Percentiles rank a stretch among this genome's conserved stretches.
Conservation (phyloP, 2,888 invertebrate genomes). For the Mermis nigrescens region DNA sequence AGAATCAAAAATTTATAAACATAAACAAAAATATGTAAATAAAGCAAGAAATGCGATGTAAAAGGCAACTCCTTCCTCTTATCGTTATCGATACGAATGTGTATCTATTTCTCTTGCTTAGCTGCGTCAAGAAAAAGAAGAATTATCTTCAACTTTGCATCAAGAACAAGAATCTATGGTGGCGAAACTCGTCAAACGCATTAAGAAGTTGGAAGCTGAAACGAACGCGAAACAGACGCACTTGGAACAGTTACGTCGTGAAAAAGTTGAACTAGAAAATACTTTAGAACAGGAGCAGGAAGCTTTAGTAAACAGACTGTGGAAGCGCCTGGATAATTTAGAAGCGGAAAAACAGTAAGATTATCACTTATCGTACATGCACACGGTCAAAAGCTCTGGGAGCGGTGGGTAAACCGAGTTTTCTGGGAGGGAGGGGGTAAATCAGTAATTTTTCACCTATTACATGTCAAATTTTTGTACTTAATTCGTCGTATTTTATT, state of each 20-base stretch:
- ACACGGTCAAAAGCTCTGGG: too few species aligned
- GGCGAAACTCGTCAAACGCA: conserved; percentile 90
- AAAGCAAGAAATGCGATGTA: too few species aligned
- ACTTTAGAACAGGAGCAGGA: conserved; percentile 97
- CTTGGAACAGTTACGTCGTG: conserved; percentile 52
- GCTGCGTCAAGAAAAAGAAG: conserved; percentile 86
- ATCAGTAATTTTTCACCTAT: too few species aligned
- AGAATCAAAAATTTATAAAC: too few species aligned
- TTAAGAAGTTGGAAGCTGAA: conserved; percentile 78
- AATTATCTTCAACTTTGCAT: conserved; percentile 82
- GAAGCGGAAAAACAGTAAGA: conserved; percentile 70
- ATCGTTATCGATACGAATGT: too few species aligned
- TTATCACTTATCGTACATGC: too few species aligned
- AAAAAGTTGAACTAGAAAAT: conserved; percentile 93
- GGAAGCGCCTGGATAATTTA: conserved; percentile 97
- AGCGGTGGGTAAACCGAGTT: too few species aligned
- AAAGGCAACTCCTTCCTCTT: too few species aligned
- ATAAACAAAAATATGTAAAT: too few species aligned
- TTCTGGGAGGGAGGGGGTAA: too few species aligned
- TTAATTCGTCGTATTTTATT: too few species aligned
- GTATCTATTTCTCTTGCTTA: conserved; percentile 29
- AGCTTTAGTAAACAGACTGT: conserved; percentile 83
- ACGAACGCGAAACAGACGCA: conserved; percentile 15
- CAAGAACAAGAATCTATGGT: conserved; percentile 95
- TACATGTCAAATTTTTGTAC: too few species aligned